Base-by-base conservation (phyloP, 2,113 vertebrate species). In the Gambusia holbrooki region DNA sequence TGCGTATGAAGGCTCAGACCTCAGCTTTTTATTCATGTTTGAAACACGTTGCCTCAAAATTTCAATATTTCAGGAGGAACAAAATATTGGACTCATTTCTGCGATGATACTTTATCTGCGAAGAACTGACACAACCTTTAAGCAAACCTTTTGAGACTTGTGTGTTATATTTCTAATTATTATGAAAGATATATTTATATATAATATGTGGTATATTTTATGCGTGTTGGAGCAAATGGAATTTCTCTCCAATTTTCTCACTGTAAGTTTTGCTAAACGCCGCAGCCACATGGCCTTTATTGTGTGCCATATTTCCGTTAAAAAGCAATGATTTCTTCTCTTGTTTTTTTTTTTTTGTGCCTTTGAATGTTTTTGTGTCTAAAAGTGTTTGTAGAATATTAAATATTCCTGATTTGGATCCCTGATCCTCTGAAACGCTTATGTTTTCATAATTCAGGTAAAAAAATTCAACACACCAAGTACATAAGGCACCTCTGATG, bases 291-390 rank as follows among this genome's bases (percentile, higher is more conserved):
- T 14, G 27, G 22, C 25, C 6, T 22, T n/a, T 28, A 1, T 32
- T 68, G 0, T 70, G 84, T 81, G 77, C 70, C 86, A 87, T 28
- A 61, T 66, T 27, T 8, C 37, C 25, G 22, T 67, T 45, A 51
- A 1, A 27, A 29, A 76, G 27, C 35, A 70, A 27, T 29, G 19
- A 25, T 42, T 1, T 37, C 22, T 32, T 14, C 28, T 10, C 29
- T 12, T 1, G 30, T 62, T 35, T 62, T 30, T 48, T 5, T 29
- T 33, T 58, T 54, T 75, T 63, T 42, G 74, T 80, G 73, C 73
- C 81, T 88, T 82, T 82, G 48, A 1, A 71, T 4, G 15, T 70
- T 40, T 65, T 27, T 65, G 19, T 33, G 13, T 9, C 19, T 25
- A 0, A 19, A 54, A 54, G 48, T 19, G 0, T 19, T 42, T 15